Conservation (phyloP, 2,113 vertebrate genomes). For the Rafetus swinhoei region DNA sequence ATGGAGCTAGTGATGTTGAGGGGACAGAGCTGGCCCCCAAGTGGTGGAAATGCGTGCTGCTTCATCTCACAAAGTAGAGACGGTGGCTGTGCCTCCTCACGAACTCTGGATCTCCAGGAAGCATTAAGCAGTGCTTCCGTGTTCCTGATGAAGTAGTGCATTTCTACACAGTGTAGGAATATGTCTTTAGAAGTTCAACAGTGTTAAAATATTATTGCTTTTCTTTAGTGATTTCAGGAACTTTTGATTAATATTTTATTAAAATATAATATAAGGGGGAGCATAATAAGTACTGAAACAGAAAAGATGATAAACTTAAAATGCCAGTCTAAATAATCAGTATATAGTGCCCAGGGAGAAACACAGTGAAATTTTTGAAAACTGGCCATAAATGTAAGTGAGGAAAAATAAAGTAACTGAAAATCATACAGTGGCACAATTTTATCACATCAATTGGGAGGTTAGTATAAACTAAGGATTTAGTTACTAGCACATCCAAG, state of each 20-base stretch:
- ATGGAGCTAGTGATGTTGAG: not conserved
- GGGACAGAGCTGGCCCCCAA: rapidly evolving
- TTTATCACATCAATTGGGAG: not conserved
- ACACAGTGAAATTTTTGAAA: not conserved
- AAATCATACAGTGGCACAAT: not conserved
- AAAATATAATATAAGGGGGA: not conserved
- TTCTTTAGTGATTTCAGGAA: not conserved
- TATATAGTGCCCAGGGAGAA: not conserved
- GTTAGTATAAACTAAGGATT: not conserved
- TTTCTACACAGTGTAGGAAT: not conserved
- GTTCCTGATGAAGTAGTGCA: not conserved
- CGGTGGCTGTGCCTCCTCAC: not conserved
- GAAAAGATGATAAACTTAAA: not conserved
- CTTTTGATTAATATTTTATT: not conserved
- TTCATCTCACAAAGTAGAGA: too few species aligned
- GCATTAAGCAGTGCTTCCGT: not conserved
- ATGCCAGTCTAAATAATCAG: not conserved
- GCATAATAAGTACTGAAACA: not conserved
- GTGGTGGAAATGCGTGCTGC: not conserved
- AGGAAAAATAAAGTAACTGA: not conserved
- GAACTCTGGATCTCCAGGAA: not conserved
- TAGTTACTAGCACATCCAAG: not conserved
- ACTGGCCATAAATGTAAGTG: not conserved
- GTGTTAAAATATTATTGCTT: not conserved
- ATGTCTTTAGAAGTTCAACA: not conserved